Evolutionary conservation across 2,888 invertebrate species (phyloP).

Genomic region (Tolmerus cingulatus): DNA sequence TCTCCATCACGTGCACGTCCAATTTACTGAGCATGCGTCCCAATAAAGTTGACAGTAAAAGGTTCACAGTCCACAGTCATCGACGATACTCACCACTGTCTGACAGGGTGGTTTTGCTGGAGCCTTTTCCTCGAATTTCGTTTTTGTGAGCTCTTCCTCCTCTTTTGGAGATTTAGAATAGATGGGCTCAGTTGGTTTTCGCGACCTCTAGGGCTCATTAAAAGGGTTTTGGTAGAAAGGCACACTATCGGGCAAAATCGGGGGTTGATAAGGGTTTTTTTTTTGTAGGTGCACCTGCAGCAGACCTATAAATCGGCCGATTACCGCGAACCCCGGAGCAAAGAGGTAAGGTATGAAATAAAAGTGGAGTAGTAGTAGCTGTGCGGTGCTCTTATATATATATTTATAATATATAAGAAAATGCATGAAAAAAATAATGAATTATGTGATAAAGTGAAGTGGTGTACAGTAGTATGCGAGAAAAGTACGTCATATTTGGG

Average conservation of each 20-base stretch:
- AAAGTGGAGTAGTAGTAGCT: neutral
- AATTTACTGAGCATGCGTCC: constrained; percentile 22
- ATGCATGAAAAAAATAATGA: constrained; percentile 14
- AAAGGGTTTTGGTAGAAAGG: neutral
- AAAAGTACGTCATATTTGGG: constrained; percentile 23
- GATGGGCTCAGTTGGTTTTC: constrained; percentile 5
- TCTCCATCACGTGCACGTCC: constrained; percentile 13
- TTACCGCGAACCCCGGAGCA: neutral
- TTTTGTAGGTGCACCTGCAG: neutral
- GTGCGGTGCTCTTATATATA: neutral
- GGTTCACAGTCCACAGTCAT: constrained; percentile 8
- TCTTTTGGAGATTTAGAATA: neutral
- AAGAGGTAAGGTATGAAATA: neutral
- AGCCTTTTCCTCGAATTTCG: neutral
- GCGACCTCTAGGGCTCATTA: constrained; percentile 23
- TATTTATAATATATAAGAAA: neutral
- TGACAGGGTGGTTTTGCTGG: neutral
- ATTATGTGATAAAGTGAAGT: neutral
- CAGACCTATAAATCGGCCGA: constrained; percentile 2
- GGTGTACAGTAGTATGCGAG: neutral
- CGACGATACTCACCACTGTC: constrained; percentile 17
- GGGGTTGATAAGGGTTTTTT: neutral
- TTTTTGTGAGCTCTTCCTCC: neutral
- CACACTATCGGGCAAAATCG: neutral
- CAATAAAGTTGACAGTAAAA: constrained; percentile 9